phyloP scores from a whole-genome alignment of 2,797 vertebrate genomes.

The Synanceia verrucosa region DNA sequence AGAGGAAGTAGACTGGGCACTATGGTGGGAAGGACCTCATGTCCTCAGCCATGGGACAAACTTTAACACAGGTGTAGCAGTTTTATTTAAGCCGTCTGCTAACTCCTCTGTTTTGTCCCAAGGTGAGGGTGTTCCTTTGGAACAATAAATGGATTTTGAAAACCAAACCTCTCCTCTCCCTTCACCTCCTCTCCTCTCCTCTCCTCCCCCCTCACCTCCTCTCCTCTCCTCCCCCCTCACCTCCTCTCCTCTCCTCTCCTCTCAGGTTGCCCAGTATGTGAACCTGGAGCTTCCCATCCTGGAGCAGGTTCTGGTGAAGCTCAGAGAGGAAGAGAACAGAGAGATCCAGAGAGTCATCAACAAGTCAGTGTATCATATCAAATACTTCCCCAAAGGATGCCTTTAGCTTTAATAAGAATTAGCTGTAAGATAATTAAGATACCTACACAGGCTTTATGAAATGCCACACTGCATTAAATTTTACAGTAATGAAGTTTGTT shows the following conservation, averaged over 20 bases:
- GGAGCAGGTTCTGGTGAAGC: slow-evolving; percentile 86
- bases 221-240: background rate
- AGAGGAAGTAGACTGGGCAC: no score
- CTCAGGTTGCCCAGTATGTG: slow-evolving; percentile 93
- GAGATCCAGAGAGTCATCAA: slow-evolving; percentile 82
- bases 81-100: no score
- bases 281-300: slow-evolving; percentile 89
- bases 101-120: no score
- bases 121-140: no score
- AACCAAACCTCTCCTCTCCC: background rate
- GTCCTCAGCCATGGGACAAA: no score
- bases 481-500: background rate
- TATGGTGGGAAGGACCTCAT: no score
- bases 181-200: background rate
- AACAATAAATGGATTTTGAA: no score
- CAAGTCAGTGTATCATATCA: slow-evolving; percentile 80
- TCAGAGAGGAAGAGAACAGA: slow-evolving; percentile 87
- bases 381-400: background rate
- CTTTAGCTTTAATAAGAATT: background rate
- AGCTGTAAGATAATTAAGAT: background rate
- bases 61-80: no score
- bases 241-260: background rate
- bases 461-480: background rate
- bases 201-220: background rate
- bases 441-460: background rate